Evolutionary conservation across 2,888 invertebrate species (phyloP).

Genomic region (Orthonychiurus folsomi): DNA sequence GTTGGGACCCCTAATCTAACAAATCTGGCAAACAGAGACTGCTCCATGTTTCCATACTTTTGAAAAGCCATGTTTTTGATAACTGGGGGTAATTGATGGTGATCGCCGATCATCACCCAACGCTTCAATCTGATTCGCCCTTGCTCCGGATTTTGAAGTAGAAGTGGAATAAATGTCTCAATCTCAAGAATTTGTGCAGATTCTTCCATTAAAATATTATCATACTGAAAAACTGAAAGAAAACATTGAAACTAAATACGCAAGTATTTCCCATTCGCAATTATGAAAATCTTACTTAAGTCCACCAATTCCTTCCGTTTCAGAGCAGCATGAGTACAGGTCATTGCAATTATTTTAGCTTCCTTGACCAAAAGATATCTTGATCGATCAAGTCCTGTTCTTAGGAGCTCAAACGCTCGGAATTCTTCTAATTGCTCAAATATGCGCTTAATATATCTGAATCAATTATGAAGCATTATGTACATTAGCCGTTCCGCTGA

Average conservation of each 20-base stretch:
- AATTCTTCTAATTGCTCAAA: constrained; percentile 97
- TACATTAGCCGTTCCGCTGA: too few species aligned
- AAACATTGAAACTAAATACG: too few species aligned
- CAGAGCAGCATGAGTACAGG: constrained; percentile 97
- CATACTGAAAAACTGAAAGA: constrained; percentile 93
- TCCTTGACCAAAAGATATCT: constrained; percentile 93
- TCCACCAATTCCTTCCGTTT: constrained; percentile 93
- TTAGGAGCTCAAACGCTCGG: constrained; percentile 82
- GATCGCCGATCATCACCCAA: constrained; percentile 99
- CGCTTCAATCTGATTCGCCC: constrained; percentile 90
- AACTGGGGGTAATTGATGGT: constrained; percentile 97
- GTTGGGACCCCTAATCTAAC: constrained; percentile 94
- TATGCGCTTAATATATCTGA: constrained; percentile 80
- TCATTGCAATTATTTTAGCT: constrained; percentile 99
- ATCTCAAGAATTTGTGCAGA: constrained; percentile 98
- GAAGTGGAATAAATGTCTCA: constrained; percentile 95
- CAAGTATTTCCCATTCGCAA: constrained; percentile 1
- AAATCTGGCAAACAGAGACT: constrained; percentile 91
- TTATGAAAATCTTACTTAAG: constrained; percentile 61
- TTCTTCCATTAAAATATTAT: constrained; percentile 99
- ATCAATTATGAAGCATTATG: background rate
- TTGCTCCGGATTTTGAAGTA: constrained; percentile 97
- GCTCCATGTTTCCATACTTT: constrained; percentile 99
- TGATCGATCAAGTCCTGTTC: constrained; percentile 89
- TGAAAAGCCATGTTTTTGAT: constrained; percentile 99